These are phyloP conservation scores for Corythaixoides concolor DNA, from an alignment of 2,113 vertebrate genomes.

Conservation along the genomic window DNA sequence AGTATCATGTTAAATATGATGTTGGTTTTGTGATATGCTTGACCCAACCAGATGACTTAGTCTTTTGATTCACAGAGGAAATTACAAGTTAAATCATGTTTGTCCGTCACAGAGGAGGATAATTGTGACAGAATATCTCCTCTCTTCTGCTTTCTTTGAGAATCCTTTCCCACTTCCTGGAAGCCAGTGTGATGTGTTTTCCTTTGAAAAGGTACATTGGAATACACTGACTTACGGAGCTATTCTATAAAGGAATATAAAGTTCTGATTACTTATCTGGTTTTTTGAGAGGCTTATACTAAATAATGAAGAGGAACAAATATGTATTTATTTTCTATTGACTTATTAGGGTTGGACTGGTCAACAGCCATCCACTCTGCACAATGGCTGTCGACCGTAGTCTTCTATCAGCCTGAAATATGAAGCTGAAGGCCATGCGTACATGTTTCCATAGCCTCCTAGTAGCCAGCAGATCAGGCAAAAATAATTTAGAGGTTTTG, in stretches of 20 bases:
- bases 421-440: neutral
- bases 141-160: neutral
- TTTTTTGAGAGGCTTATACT: neutral
- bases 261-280: neutral
- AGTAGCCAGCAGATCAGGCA: neutral
- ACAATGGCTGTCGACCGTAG: neutral
- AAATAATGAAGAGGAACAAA: neutral
- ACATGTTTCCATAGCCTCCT: neutral
- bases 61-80: neutral
- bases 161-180: neutral
- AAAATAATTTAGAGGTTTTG: neutral
- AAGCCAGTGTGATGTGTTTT: neutral
- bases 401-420: neutral
- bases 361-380: neutral
- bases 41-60: neutral
- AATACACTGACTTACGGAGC: neutral
- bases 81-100: neutral
- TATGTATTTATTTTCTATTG: neutral
- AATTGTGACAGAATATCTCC: neutral
- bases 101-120: neutral
- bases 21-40: neutral
- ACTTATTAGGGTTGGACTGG: neutral
- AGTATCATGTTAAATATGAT: neutral
- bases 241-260: neutral
- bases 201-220: neutral